Evolutionary conservation across 2,888 invertebrate species (phyloP).

Genomic region (Volucella inflata): DNA sequence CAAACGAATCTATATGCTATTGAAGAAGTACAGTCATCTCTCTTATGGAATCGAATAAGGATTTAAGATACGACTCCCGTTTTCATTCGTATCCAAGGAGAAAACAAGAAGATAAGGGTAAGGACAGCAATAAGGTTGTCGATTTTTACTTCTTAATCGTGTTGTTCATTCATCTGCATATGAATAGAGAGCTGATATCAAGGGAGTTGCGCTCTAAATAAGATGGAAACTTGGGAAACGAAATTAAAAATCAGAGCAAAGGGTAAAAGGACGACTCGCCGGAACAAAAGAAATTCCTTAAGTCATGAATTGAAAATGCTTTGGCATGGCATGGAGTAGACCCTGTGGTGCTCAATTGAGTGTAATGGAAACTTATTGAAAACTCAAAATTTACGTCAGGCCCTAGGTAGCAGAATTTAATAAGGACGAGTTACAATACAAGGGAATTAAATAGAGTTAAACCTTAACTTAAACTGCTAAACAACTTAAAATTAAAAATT

Average conservation of each 20-base stretch:
- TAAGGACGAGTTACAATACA: no score
- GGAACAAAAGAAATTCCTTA: conserved; percentile 63
- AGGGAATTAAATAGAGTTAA: no score
- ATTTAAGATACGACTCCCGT: conserved; percentile 49
- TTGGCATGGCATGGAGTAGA: conserved; percentile 22
- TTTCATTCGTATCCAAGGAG: conserved; percentile 22
- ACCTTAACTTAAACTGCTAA: no score
- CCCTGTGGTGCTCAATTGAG: conserved; percentile 60
- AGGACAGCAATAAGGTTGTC: conserved; percentile 37
- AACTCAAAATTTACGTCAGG: conserved; percentile 66
- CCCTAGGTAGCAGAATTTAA: not conserved
- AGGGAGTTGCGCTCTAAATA: conserved; percentile 50
- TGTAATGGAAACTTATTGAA: conserved; percentile 66
- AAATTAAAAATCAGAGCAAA: conserved; percentile 59
- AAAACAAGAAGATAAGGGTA: conserved; percentile 31
- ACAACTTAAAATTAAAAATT: no score
- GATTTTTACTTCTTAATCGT: conserved; percentile 66
- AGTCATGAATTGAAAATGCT: conserved; percentile 43
- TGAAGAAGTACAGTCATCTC: conserved; percentile 55
- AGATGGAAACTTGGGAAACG: conserved; percentile 41
- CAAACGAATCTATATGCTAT: conserved; percentile 64
- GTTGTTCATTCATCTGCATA: conserved; percentile 74
- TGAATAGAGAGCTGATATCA: conserved; percentile 58
- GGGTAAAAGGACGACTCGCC: conserved; percentile 1
- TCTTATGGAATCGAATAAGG: conserved; percentile 57